phyloP scores from a whole-genome alignment of 2,888 invertebrate species.

The Mechanitis messenoides region DNA sequence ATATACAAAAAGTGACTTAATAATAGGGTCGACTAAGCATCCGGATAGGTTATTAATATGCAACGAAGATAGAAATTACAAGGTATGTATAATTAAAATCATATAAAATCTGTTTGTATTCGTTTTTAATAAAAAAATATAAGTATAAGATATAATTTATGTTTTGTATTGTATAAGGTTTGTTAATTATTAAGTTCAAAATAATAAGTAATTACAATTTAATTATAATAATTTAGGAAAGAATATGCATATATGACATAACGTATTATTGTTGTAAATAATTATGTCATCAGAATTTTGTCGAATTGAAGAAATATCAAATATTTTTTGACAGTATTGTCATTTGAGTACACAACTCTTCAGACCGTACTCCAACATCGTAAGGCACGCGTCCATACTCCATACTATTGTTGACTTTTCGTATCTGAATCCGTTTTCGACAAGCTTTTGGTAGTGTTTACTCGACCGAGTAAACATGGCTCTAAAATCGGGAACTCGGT shows the following conservation, averaged over 20 bases:
- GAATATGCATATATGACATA: too few species aligned
- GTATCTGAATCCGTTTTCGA: conserved; percentile 48
- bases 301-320: neutral
- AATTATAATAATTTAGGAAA: too few species aligned
- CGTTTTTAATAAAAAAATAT: too few species aligned
- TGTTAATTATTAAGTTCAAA: too few species aligned
- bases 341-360: conserved; percentile 7
- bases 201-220: too few species aligned
- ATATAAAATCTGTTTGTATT: too few species aligned
- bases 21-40: neutral
- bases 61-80: too few species aligned
- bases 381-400: conserved; percentile 35
- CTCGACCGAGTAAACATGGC: conserved; percentile 52
- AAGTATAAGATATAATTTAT: too few species aligned
- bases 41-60: conserved; percentile 1
- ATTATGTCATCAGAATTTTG: too few species aligned
- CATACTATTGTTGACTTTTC: conserved; percentile 37
- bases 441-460: conserved; percentile 52
- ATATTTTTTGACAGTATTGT: conserved; percentile 1
- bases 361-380: conserved; percentile 3
- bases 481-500: conserved; percentile 54
- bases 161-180: too few species aligned
- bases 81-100: too few species aligned
- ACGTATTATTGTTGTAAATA: too few species aligned
- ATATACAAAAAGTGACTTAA: conserved; percentile 13